Conservation (phyloP, 2,888 invertebrate species). For the Perdita meconis region DNA sequence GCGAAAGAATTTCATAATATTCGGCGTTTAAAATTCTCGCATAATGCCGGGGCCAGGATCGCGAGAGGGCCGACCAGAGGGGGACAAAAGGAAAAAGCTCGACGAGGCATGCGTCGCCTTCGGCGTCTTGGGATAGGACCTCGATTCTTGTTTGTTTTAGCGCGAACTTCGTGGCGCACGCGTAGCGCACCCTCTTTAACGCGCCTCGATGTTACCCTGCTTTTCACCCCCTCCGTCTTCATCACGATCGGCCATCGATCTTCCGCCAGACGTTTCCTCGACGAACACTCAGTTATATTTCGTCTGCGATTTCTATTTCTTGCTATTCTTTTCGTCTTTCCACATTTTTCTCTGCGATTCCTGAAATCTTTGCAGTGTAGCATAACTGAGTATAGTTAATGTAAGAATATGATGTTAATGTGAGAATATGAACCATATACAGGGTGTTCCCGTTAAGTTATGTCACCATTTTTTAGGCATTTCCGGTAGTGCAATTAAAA, state of each 20-base stretch:
- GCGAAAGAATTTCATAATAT: conserved; percentile 81
- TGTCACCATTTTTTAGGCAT: no score
- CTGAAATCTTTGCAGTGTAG: no score
- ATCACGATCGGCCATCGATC: conserved; percentile 59
- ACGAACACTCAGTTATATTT: conserved; percentile 44
- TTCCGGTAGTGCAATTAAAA: no score
- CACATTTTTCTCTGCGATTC: background rate
- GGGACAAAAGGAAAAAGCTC: conserved; percentile 34
- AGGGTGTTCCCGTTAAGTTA: no score
- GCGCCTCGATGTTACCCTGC: conserved; percentile 37
- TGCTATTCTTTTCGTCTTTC: no score
- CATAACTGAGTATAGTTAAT: no score
- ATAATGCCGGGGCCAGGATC: conserved; percentile 70
- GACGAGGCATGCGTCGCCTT: conserved; percentile 76
- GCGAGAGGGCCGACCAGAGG: conserved; percentile 38
- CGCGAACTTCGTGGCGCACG: conserved; percentile 60
- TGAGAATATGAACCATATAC: no score
- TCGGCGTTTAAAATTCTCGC: conserved; percentile 80
- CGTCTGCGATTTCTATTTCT: conserved; percentile 6
- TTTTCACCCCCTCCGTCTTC: conserved; percentile 50
- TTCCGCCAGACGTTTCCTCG: conserved; percentile 53
- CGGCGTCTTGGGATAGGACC: conserved; percentile 81
- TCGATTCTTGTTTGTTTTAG: conserved; percentile 80
- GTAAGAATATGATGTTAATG: no score
- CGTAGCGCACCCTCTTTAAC: conserved; percentile 44